Conservation (phyloP, 2,113 vertebrate genomes). For the Eulacestoma nigropectus region DNA sequence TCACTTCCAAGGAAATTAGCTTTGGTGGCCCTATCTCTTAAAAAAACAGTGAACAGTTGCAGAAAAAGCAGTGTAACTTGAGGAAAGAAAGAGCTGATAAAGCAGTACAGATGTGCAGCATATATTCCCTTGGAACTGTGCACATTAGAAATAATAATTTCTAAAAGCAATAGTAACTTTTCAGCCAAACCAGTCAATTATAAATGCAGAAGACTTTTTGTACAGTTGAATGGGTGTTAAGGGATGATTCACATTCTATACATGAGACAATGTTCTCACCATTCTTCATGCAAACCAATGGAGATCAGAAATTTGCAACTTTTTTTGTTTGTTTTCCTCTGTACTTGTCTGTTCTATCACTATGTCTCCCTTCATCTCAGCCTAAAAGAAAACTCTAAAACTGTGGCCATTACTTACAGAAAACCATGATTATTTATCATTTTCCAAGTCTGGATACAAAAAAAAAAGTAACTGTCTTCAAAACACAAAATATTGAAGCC, state of each 20-base stretch:
- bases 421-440: neutral
- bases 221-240: neutral
- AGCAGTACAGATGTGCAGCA: neutral
- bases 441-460: neutral
- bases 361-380: neutral
- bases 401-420: neutral
- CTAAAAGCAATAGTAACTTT: neutral
- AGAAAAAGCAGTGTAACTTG: neutral
- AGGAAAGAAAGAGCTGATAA: neutral
- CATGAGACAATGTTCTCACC: neutral
- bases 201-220: neutral
- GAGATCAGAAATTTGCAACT: neutral
- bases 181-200: neutral
- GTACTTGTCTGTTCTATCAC: neutral
- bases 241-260: neutral
- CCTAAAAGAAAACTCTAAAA: neutral
- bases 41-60: neutral
- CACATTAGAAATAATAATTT: neutral
- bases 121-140: neutral
- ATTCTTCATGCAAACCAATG: neutral
- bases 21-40: neutral
- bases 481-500: neutral
- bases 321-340: neutral
- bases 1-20: neutral
- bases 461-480: neutral